These are phyloP conservation scores for Borostomias antarcticus DNA, from an alignment of 2,797 vertebrate species.

Conservation along the genomic window DNA sequence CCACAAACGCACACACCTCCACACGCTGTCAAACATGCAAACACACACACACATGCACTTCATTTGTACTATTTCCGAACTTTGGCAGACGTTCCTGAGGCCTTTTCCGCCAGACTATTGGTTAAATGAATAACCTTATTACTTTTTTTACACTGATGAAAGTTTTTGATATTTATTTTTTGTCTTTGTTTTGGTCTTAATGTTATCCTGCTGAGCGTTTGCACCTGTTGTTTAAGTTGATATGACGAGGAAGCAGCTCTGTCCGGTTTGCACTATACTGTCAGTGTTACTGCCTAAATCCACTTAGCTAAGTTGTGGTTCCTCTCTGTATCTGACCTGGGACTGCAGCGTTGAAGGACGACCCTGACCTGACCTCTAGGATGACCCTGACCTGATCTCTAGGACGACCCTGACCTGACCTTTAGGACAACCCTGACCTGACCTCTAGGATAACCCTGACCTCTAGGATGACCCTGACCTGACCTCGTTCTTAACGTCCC, in stretches of 20 bases:
- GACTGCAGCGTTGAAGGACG: constrained; percentile 49
- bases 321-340: constrained; percentile 73
- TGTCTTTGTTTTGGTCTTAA: constrained; percentile 92
- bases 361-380: constrained; percentile 50
- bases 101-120: constrained; percentile 99
- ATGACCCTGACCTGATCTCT: constrained; percentile 43
- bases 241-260: constrained; percentile 84
- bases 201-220: constrained; percentile 98
- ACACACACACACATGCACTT: constrained; percentile 81
- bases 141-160: constrained; percentile 99
- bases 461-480: constrained; percentile 35
- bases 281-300: constrained; percentile 99
- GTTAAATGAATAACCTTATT: constrained; percentile 96
- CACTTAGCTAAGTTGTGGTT: constrained; percentile 71
- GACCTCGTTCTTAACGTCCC: constrained; percentile 35
- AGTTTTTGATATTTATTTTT: constrained; percentile 99
- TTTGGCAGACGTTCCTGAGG: constrained; percentile 91
- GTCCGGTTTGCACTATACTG: constrained; percentile 98
- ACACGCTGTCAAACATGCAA: too few relatives aligned
- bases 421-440: too few relatives aligned
- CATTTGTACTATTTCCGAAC: constrained; percentile 84
- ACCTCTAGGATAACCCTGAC: constrained; percentile 49
- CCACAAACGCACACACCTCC: too few relatives aligned
- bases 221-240: constrained; percentile 87
- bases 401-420: constrained; percentile 34